Evolutionary conservation across 2,113 vertebrate species (phyloP).

Genomic region (Ameiurus melas): DNA sequence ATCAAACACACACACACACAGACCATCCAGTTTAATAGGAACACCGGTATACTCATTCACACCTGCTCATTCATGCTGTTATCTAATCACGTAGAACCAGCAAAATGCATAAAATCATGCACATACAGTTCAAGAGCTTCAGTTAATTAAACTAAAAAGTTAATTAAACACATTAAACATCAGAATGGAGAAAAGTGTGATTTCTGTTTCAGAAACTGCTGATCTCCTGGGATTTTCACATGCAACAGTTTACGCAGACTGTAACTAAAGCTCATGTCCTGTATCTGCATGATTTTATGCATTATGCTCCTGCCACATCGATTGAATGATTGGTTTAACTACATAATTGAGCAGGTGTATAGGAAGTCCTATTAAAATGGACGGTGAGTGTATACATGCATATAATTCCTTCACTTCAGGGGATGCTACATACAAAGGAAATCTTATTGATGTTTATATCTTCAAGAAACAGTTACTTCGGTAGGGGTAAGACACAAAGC

Average conservation of each 20-base stretch:
- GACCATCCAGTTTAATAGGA: no score
- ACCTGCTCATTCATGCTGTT: no score
- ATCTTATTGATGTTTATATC: background rate
- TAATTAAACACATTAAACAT: no score
- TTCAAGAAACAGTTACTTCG: background rate
- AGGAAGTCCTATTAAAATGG: background rate
- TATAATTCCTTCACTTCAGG: background rate
- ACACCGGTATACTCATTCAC: no score
- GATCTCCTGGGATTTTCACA: background rate
- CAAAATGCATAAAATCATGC: no score
- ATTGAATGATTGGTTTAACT: background rate
- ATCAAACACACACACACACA: background rate
- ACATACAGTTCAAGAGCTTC: no score
- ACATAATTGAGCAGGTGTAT: background rate
- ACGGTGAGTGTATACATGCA: background rate
- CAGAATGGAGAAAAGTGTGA: background rate
- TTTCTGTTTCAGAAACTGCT: background rate
- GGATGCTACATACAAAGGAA: background rate
- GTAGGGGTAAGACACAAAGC: background rate
- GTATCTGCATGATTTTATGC: background rate
- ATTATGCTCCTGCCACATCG: background rate
- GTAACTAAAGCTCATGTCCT: background rate
- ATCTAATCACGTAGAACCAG: no score
- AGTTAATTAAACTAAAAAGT: no score
- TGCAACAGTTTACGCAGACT: background rate